These are phyloP conservation scores for Eubucco bourcierii DNA, from an alignment of 2,113 vertebrate species.

Conservation along the genomic window DNA sequence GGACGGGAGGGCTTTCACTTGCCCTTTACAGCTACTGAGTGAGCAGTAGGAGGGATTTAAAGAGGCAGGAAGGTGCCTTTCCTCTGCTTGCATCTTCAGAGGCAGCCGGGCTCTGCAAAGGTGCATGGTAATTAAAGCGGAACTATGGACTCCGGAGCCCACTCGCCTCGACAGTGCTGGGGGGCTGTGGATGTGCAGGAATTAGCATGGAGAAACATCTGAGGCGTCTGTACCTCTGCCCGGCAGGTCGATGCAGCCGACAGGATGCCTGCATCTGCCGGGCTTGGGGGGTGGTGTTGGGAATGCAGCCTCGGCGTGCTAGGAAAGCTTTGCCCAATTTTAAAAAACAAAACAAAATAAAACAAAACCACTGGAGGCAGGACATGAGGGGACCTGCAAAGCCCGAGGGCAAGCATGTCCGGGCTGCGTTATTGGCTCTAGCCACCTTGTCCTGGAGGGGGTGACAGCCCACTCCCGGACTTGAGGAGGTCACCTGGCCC, in stretches of 20 bases:
- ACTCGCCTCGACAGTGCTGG: neutral
- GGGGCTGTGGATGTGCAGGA: neutral
- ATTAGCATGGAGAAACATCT: neutral
- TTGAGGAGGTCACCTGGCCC: neutral
- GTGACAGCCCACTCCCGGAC: neutral
- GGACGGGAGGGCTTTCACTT: fast-evolving
- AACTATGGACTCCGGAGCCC: neutral
- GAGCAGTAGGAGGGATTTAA: neutral
- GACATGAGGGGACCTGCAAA: neutral
- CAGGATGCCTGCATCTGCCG: fast-evolving
- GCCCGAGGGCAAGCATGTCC: neutral
- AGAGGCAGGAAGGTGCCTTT: neutral
- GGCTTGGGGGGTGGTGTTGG: neutral
- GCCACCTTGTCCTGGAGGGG: neutral
- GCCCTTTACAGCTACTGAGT: fast-evolving
- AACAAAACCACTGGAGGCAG: neutral
- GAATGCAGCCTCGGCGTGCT: neutral
- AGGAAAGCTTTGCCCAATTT: neutral
- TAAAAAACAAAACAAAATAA: no score
- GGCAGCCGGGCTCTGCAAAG: fast-evolving
- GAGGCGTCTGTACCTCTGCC: fast-evolving
- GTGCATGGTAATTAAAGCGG: neutral
- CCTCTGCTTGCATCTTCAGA: fast-evolving
- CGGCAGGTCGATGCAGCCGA: neutral
- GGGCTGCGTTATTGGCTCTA: fast-evolving